Evolutionary conservation across 2,888 invertebrate genomes (phyloP), one percentile per base, ranked within the genome.

Genomic region (Orthosia gracilis): DNA sequence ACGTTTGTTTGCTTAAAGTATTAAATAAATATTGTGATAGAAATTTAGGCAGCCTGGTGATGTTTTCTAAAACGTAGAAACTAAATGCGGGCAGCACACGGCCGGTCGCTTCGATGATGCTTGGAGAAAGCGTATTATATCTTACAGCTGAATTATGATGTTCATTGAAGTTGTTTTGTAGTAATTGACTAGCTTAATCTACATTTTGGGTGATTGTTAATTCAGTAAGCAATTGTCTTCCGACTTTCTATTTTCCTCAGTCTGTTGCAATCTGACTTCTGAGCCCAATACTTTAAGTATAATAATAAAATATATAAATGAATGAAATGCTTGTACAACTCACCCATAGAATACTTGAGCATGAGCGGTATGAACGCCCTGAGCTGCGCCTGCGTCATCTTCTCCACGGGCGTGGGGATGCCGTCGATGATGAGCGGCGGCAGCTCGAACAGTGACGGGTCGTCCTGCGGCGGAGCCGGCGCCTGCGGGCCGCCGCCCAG

Each of bases 311-410:
- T 58, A 7, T 7, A 31, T 31, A 31, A 7, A 31, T 55, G 9
- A 15, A 5, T 18, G n/a, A 21, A 58, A 21, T 21, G 18, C 9
- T 1, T 17, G 62, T 13, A 17, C 17, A 23, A 86, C 94, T 94
- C 89, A 90, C 98, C 99, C 86, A 99, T 99, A 9, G 99, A 99
- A 95, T 99, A 99, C 96, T 99, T 99, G 91, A 99, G 97, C 99
- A 99, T 99, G 88, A 99, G 97, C 82, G 99, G 99, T 89, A 99
- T 99, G 95, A 99, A 99, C 76, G 99, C 99, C 89, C 99, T 96
- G 78, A 99, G 97, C 95, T 99, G 99, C 70, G 99, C 99, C 97
- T 99, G 99, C 57, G 99, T 99, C 99, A 99, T 99, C 97, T 99
- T 99, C 96, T 99, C 99, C 0, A 99, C 99, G 21, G 99, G 99